Percentiles rank a stretch among this genome's conserved stretches.
These are phyloP conservation scores for Cataglyphis altisquamis DNA, from an alignment of 2,888 invertebrate species.

Conservation along the genomic window DNA sequence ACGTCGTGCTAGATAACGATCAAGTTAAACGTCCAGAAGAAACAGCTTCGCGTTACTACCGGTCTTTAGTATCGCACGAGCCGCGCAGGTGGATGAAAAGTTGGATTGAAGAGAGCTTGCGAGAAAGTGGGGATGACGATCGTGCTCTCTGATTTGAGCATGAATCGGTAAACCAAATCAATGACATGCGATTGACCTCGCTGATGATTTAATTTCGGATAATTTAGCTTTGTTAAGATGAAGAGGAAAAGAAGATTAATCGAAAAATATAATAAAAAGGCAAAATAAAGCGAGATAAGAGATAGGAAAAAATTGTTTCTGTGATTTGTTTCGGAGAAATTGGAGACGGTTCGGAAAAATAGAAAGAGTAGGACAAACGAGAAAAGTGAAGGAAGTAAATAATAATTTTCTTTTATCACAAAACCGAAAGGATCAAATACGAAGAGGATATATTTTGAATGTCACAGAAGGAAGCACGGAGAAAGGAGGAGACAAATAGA, in stretches of 20 bases:
- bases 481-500: neutral
- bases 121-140: neutral
- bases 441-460: neutral
- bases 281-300: constrained; percentile 45
- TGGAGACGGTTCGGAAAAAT: neutral
- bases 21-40: constrained; percentile 43
- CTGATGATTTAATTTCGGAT: neutral
- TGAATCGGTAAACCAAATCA: neutral
- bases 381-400: neutral
- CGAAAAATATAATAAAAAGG: neutral
- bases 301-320: constrained; percentile 6
- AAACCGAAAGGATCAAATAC: neutral
- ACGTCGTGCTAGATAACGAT: constrained; percentile 64
- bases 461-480: neutral
- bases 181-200: neutral
- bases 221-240: constrained; percentile 10
- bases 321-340: neutral
- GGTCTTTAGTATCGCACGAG: constrained; percentile 59
- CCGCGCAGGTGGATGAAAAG: constrained; percentile 45
- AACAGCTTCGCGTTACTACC: constrained; percentile 41
- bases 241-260: neutral
- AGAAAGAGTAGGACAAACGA: neutral
- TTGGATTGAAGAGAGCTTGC: neutral
- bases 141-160: neutral
- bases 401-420: neutral